phyloP scores from a whole-genome alignment of 1,140 invertebrate genomes.

The Asobara japonica region DNA sequence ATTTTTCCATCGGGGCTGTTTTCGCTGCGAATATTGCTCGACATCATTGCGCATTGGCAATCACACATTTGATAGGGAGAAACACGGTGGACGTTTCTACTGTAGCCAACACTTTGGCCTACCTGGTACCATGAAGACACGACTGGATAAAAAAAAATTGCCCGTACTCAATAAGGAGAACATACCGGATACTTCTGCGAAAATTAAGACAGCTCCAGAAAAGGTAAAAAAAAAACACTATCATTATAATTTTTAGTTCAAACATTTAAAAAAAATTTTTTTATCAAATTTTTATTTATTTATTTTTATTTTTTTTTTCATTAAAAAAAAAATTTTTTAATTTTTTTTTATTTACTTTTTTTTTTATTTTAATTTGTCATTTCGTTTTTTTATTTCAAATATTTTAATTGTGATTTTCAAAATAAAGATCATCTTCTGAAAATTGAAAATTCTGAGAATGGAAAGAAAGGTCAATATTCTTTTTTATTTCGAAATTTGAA shows the following conservation, averaged over 20 bases:
- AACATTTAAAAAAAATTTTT: not conserved
- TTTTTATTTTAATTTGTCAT: too few relatives aligned
- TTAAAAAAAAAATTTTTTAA: too few relatives aligned
- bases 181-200: conserved; percentile 50
- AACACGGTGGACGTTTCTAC: conserved; percentile 79
- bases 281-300: not conserved
- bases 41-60: conserved; percentile 75
- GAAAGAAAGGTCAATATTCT: not conserved
- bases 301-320: too few relatives aligned
- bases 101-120: conserved; percentile 83
- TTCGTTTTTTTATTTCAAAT: too few relatives aligned
- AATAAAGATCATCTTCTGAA: too few relatives aligned
- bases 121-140: conserved; percentile 65
- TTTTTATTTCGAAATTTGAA: too few relatives aligned
- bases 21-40: conserved; percentile 80
- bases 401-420: too few relatives aligned
- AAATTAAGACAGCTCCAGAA: conserved; percentile 48
- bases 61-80: conserved; percentile 81
- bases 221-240: conserved; percentile 46
- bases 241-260: not conserved
- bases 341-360: too few relatives aligned
- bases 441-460: too few relatives aligned
- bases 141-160: conserved; percentile 57
- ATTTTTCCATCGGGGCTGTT: conserved; percentile 88
- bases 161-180: conserved; percentile 64